These are phyloP conservation scores for Cynopterus brachyotis DNA, from an alignment of 2,113 vertebrate species.

Conservation along the genomic window DNA sequence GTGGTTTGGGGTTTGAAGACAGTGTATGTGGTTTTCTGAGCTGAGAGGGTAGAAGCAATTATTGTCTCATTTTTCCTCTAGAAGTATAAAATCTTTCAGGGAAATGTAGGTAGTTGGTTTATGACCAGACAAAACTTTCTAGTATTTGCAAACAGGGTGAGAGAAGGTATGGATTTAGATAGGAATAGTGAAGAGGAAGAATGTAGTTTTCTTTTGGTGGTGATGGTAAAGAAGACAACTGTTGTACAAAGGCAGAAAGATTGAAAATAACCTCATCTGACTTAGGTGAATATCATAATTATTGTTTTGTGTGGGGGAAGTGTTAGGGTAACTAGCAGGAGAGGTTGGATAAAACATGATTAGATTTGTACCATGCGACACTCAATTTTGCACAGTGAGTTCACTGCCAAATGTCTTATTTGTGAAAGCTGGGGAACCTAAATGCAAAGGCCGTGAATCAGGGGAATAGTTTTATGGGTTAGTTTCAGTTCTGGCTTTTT, in stretches of 20 bases:
- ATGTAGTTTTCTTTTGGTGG: neutral
- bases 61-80: conserved; percentile 57
- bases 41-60: conserved; percentile 31
- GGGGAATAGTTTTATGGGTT: neutral
- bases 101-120: conserved; percentile 40
- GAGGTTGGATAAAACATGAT: neutral
- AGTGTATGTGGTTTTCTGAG: conserved; percentile 32
- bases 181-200: neutral
- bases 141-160: neutral
- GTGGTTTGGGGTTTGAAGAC: conserved; percentile 48
- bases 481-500: neutral
- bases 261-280: neutral
- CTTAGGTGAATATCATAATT: neutral
- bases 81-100: conserved; percentile 42
- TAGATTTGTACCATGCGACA: neutral
- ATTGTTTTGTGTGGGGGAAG: neutral
- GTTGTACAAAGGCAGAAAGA: neutral
- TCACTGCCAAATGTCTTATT: neutral
- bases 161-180: neutral
- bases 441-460: neutral
- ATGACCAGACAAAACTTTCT: conserved; percentile 4
- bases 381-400: neutral
- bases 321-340: neutral
- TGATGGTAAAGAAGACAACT: neutral
- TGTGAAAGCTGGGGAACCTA: neutral